Base-by-base conservation (phyloP, 2,888 invertebrate genomes). In the Catotricha subobsoleta region DNA sequence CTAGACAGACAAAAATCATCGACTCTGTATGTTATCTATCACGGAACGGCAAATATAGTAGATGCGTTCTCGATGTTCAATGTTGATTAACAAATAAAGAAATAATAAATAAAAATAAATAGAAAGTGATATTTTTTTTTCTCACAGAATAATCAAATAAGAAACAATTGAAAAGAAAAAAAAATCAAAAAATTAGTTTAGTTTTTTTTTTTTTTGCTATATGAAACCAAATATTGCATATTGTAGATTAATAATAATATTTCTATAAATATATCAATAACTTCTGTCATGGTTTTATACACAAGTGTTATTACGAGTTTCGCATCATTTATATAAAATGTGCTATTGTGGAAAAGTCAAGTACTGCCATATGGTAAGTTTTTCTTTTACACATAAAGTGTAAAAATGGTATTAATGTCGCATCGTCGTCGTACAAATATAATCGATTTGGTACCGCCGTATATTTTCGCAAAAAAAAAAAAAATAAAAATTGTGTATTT, bases 281-380 rank as follows among this genome's bases (percentile, higher is more conserved):
- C 30, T n/a, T 30, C 12, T 15, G 15, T 30, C 30, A n/a, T n/a
- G n/a, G n/a, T n/a, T n/a, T n/a, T n/a, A n/a, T n/a, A n/a, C n/a
- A n/a, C 15, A 30, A 30, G 15, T 30, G 30, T 30, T n/a, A 13
- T 30, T 30, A 13, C 30, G 15, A 30, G 33, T 33, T 15, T 13
- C 23, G 20, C 8, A n/a, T 36, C n/a, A 12, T 13, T 36, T 20
- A 43, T 45, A 45, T 47, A 50, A 51, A 48, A 53, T 52, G 53
- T 52, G 53, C 48, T 52, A 50, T 47, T 51, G 52, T 47, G 51
- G 51, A 51, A 52, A 54, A 48, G 45, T 52, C 45, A 47, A 48
- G 43, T 51, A 50, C 44, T 53, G 50, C 52, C 54, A 54, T 54
- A 54, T 53, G 54, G 54, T 54, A 48, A 47, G 51, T n/a, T n/a